A percentile compares a stretch with the other conserved stretches of the same genome.
Evolutionary conservation across 1,140 invertebrate genomes (phyloP).

Genomic region (Macrocentrus cingulum): DNA sequence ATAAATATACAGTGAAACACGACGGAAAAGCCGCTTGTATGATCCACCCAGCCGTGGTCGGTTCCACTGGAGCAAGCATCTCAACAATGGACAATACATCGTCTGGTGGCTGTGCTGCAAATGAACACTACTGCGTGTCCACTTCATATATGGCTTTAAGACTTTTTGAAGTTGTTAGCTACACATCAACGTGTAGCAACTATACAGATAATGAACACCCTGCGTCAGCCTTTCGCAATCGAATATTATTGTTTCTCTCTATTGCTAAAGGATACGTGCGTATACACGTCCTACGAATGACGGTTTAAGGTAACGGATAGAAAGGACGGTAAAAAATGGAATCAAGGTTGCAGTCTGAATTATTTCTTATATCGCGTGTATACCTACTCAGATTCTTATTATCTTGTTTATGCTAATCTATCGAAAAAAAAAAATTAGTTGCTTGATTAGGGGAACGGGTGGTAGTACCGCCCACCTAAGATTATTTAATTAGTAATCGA

Average conservation of each 20-base stretch:
- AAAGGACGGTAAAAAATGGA: not conserved
- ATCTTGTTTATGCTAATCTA: not conserved
- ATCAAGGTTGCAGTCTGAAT: constrained; percentile 1
- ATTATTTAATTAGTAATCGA: too few relatives aligned
- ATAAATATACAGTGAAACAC: too few relatives aligned
- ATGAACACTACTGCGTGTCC: not conserved
- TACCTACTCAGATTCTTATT: not conserved
- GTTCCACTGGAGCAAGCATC: constrained; percentile 9
- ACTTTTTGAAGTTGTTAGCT: not conserved
- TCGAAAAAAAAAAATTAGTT: too few relatives aligned
- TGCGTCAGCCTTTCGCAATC: not conserved
- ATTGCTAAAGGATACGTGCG: not conserved
- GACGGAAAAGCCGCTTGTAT: constrained; percentile 2
- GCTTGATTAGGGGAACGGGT: too few relatives aligned
- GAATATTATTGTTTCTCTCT: not conserved
- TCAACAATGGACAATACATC: constrained; percentile 13
- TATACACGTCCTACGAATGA: not conserved
- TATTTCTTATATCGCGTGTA: not conserved
- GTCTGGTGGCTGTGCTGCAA: not conserved
- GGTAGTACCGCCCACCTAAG: too few relatives aligned
- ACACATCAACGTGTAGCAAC: not conserved
- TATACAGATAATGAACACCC: too few relatives aligned
- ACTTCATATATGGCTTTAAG: not conserved
- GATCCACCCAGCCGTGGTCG: constrained; percentile 10
- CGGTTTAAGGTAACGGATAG: not conserved